These are phyloP conservation scores for Acridotheres tristis DNA, from an alignment of 2,797 vertebrate species.

Conservation along the genomic window DNA sequence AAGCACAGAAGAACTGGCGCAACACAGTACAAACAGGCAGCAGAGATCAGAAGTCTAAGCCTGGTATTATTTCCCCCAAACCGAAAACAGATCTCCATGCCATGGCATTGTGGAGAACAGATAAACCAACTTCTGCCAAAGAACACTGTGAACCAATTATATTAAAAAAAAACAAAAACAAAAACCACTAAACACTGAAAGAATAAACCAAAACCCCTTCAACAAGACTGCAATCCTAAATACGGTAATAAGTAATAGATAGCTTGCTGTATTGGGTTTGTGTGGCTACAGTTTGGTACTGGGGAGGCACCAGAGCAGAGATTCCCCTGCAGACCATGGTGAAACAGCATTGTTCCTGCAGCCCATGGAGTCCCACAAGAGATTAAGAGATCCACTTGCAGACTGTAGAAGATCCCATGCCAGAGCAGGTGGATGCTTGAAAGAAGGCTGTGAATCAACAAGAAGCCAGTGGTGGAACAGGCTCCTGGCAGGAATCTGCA, in stretches of 20 bases:
- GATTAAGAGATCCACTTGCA: background rate
- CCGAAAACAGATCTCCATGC: background rate
- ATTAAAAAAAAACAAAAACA: background rate
- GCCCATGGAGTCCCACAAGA: background rate
- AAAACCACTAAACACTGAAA: background rate
- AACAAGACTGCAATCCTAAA: background rate
- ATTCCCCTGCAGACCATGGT: background rate
- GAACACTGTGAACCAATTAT: background rate
- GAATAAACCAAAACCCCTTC: fast-evolving
- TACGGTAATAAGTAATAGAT: fast-evolving
- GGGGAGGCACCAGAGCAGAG: fast-evolving
- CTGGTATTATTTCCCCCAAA: background rate
- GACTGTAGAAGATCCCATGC: background rate
- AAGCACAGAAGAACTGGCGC: background rate
- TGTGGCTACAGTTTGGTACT: background rate
- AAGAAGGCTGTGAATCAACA: background rate
- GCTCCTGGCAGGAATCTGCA: background rate
- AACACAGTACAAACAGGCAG: background rate
- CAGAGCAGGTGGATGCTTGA: background rate
- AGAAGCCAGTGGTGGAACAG: background rate
- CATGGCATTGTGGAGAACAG: background rate
- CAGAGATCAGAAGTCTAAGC: background rate
- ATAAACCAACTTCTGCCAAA: background rate
- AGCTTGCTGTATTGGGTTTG: background rate
- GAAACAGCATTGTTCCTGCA: background rate